Percentiles rank a stretch among this genome's conserved stretches.
Conservation (phyloP, 2,888 invertebrate species). For the Drosophila kanekoi region DNA sequence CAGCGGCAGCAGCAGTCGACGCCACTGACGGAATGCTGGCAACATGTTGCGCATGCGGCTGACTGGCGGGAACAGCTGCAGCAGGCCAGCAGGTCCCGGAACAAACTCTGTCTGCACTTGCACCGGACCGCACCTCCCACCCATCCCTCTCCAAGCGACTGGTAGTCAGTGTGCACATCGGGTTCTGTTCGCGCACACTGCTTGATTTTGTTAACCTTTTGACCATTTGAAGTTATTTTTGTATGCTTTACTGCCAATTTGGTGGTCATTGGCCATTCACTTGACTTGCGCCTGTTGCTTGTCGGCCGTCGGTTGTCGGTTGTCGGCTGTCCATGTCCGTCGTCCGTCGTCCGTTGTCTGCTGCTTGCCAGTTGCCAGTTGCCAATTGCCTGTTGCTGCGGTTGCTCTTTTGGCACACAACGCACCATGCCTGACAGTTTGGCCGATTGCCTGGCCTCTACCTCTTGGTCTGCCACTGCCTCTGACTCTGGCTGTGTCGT, state of each 20-base stretch:
- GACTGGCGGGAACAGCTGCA: conserved; percentile 59
- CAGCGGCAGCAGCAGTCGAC: conserved; percentile 23
- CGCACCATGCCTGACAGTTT: conserved; percentile 77
- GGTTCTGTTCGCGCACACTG: conserved; percentile 60
- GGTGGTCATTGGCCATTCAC: conserved; percentile 81
- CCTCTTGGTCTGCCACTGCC: conserved; percentile 14
- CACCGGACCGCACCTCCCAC: neutral
- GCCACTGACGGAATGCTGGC: conserved; percentile 72
- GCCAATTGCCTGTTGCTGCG: conserved; percentile 49
- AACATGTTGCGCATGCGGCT: conserved; percentile 72
- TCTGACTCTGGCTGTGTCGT: conserved; percentile 14
- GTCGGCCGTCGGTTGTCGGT: conserved; percentile 7
- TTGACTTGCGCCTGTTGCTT: conserved; percentile 77
- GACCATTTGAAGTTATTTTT: conserved; percentile 81
- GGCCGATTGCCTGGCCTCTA: conserved; percentile 65
- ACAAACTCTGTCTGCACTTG: conserved; percentile 13
- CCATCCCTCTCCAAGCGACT: neutral
- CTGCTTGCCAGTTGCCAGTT: conserved; percentile 37
- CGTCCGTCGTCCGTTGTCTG: conserved; percentile 41
- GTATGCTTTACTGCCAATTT: conserved; percentile 82
- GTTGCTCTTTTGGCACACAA: conserved; percentile 77
- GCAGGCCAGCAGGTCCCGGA: conserved; percentile 37
- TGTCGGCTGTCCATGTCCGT: conserved; percentile 52
- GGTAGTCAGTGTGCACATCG: conserved; percentile 4
- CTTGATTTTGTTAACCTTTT: conserved; percentile 82